Base-by-base conservation (phyloP, 2,113 vertebrate species). In the Phalacrocorax carbo region DNA sequence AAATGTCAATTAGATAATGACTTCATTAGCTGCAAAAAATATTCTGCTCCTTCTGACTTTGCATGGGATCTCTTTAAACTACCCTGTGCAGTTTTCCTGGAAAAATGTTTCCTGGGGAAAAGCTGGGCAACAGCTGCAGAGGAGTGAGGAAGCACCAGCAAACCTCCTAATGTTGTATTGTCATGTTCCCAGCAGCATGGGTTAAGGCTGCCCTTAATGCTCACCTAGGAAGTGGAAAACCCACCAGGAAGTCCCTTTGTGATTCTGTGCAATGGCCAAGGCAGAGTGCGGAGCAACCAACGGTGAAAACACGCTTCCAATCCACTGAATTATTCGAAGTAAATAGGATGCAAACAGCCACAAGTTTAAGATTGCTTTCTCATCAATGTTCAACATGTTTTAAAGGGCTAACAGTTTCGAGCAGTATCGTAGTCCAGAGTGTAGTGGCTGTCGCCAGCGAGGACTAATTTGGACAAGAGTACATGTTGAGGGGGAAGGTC, bases 151-250 rank as follows among this genome's bases (percentile, higher is more conserved):
- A 36, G 32, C 7, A 44, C 4, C 14, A n/a, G 30, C 18, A 86
- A 27, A 36, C 8, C 10, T 23, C 7, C 5, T 36, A 9, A 66
- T 3, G 17, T 38, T 44, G 10, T 32, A 23, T 13, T 13, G 21
- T 27, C 21, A 42, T 1, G 1, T 5, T 36, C 15, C 46, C 22
- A 46, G 10, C 40, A 72, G 10, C 2, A 0, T 7, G 19, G 22
- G 2, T 32, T 58, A 23, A 26, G 10, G 14, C 27, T 42, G 36
- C 6, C 9, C 15, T 36, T 26, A 9, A 44, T 4, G 14, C 3
- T 14, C 36, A 25, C 13, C 4, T 4, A 46, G 44, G 44, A 18
- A 46, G 16, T 46, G 44, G 44, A 46, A 46, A 46, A 46, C 16
- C 44, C 44, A 46, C 44, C 44, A 46, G 8, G 17, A 60, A 72